phyloP scores from a whole-genome alignment of 2,888 invertebrate species.

The Cyrtodaria siliqua region DNA sequence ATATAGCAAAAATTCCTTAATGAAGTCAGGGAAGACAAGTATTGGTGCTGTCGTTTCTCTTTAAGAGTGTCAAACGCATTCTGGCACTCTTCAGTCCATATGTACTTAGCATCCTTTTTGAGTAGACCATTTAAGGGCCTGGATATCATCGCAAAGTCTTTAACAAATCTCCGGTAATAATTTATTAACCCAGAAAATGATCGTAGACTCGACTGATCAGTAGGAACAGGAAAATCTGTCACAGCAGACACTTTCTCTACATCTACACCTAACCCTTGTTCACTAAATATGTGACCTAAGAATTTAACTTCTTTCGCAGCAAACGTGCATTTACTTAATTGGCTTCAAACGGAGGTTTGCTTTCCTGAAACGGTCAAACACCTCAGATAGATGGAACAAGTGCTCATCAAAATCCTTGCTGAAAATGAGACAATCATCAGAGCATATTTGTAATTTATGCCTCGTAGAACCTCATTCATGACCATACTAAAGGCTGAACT shows the following conservation, averaged over 20 bases:
- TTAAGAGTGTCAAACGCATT: slow-evolving; percentile 28
- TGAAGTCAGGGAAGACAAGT: slow-evolving; percentile 34
- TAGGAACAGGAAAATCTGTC: slow-evolving; percentile 26
- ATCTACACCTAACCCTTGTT: slow-evolving; percentile 53
- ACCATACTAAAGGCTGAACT: slow-evolving; percentile 49
- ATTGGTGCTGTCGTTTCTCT: slow-evolving; percentile 16
- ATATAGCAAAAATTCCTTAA: slow-evolving; percentile 24
- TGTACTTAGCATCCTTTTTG: slow-evolving; percentile 27
- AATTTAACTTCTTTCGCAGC: slow-evolving; percentile 46
- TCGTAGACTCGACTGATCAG: slow-evolving; percentile 47
- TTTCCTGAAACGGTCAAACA: slow-evolving; percentile 49
- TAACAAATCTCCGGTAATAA: slow-evolving; percentile 52
- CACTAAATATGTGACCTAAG: slow-evolving; percentile 56
- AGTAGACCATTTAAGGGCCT: slow-evolving; percentile 49
- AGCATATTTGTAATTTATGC: slow-evolving; percentile 60
- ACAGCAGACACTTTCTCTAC: slow-evolving; percentile 37
- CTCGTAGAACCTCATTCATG: slow-evolving; percentile 52
- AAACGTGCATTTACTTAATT: slow-evolving; percentile 55
- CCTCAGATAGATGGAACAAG: slow-evolving; percentile 43
- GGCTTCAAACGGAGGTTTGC: slow-evolving; percentile 61
- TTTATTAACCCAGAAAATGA: slow-evolving; percentile 36
- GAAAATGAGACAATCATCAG: slow-evolving; percentile 62
- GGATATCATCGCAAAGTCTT: slow-evolving; percentile 41
- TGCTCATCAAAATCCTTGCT: slow-evolving; percentile 56
- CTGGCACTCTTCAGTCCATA: slow-evolving; percentile 34